phyloP scores from a whole-genome alignment of 2,888 invertebrate species.

The Cetonia aurata region DNA sequence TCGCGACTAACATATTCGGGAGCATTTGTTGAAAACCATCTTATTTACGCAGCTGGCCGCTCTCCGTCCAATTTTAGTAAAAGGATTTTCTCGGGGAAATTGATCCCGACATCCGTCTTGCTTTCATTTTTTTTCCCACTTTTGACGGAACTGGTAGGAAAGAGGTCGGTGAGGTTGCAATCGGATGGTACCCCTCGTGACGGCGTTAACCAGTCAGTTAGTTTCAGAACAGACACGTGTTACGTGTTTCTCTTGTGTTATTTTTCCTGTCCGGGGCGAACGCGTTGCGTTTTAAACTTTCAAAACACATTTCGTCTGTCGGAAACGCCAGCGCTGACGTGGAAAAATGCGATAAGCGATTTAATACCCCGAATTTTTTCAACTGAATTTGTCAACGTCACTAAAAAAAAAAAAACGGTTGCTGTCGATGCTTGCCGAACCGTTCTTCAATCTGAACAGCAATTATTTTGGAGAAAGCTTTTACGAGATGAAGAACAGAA shows the following conservation, averaged over 20 bases:
- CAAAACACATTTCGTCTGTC: too few species aligned
- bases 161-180: neutral
- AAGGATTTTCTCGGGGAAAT: constrained; percentile 6
- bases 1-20: constrained; percentile 1
- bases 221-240: neutral
- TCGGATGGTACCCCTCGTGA: neutral
- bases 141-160: neutral
- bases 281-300: too few species aligned
- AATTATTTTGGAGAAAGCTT: too few species aligned
- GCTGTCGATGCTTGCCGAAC: too few species aligned
- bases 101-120: constrained; percentile 9
- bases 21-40: constrained; percentile 1
- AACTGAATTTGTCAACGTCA: too few species aligned
- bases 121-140: neutral
- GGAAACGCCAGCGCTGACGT: too few species aligned
- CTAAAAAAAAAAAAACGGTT: too few species aligned
- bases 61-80: constrained; percentile 12
- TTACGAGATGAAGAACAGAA: too few species aligned
- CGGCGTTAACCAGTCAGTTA: neutral
- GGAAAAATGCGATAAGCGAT: too few species aligned
- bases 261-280: too few species aligned
- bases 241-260: neutral
- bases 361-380: too few species aligned
- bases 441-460: too few species aligned
- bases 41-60: neutral